Base-by-base conservation (phyloP, 2,113 vertebrate species). In the Plecturocebus donacophilus region DNA sequence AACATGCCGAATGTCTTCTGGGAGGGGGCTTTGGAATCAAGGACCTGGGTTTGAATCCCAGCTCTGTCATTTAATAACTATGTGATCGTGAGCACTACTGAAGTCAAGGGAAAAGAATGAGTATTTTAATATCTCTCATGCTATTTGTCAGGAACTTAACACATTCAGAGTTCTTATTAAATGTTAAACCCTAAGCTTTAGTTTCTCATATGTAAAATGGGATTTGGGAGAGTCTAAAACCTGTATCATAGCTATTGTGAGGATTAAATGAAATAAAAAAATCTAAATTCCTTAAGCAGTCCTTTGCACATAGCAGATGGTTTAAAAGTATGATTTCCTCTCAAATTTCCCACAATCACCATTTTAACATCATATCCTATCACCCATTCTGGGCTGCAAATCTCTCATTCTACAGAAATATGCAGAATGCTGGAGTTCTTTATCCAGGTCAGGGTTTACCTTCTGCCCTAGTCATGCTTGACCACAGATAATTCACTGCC, bases 261-360 rank as follows among this genome's bases (percentile, higher is more conserved):
- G 19, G 42, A 83, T 58, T 80, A 84, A 96, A 61, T 71, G 35
- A 95, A 89, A 95, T n/a, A 30, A 73, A 84, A 91, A 91, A 42
- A 47, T 52, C 56, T 42, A 64, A 84, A 90, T 14, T 30, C 54
- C 56, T 88, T 79, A 84, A 88, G 85, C 6, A 68, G 73, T 71
- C 35, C 54, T 70, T 90, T 68, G 25, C n/a, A 80, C 12, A 85
- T 0, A 91, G 38, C 58, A 84, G 47, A 64, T 80, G 71, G 32
- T 30, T 83, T 82, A 42, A 77, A 94, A 89, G 30, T n/a, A 20
- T 58, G 52, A 80, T 38, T 82, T 64, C 61, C 61, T 89, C 70
- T 52, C 80, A 54, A 32, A 49, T 47, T 84, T 94, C 47, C 58
- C 56, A 49, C 45, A 64, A 89, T 32, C 16, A 32, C 64, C 80